Evolutionary conservation across 2,113 vertebrate species (phyloP), one percentile per base, ranked within the genome.

Genomic region (Etheostoma cragini): DNA sequence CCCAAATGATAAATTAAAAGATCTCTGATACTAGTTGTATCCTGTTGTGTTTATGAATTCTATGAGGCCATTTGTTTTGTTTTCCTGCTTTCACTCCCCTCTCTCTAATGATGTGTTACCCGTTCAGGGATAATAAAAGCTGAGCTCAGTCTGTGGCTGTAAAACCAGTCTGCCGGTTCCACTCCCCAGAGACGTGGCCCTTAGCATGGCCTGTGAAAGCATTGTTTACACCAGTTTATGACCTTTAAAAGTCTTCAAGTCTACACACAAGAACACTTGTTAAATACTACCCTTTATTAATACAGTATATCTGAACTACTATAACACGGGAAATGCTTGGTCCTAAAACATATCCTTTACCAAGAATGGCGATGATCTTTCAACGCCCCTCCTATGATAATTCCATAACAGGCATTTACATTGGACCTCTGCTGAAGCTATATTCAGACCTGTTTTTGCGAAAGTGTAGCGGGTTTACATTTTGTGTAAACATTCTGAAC

Each of bases 221-320:
- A 79, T 80, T 91, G 89, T 93, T 92, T 89, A 93, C 87, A 73
- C 64, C 83, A 72, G 76, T 91, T 91, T 90, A 84, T 89, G 90
- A 86, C 87, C 86, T 89, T 89, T 91, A 84, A 90, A 90, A 87
- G 76, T 52, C 87, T 80, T 80, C 60, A 73, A 87, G 82, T 60
- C 57, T 75, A 30, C 84, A 89, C 76, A 30, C 72, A 87, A 72
- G 80, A 90, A 84, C 88, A 84, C 73, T 87, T 86, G 84, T 89
- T 87, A 87, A 93, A 88, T 80, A 65, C 60, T 86, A 78, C 54
- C 69, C 84, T 90, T 91, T 82, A 90, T 90, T 90, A 90, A 89
- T 90, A 82, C 56, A 60, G 45, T 60, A 33, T 75, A 54, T 85
- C 63, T 33, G 7, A 64, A 50, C 56, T 61, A 79, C 56, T 78